Conservation (phyloP, 37 sponge, comb jelly and placozoan genomes). For the Axinella damicornis region DNA sequence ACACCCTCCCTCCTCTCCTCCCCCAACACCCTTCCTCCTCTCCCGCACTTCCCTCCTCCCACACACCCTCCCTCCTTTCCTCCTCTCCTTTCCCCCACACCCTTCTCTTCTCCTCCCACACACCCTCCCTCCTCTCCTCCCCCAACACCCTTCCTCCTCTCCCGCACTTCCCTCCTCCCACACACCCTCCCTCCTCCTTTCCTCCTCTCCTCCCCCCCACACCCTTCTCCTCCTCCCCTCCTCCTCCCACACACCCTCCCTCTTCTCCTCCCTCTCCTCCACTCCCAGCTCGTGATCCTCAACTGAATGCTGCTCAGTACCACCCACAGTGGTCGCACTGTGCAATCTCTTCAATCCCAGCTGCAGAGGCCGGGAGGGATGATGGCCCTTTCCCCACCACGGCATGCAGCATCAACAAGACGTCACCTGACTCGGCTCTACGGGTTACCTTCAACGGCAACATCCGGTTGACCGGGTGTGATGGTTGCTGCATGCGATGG, state of each 20-base stretch:
- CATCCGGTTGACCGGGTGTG: constrained; percentile 47
- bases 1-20: background rate
- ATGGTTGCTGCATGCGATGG: constrained; percentile 68
- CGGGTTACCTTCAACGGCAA: constrained; percentile 63
- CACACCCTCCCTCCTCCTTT: background rate
- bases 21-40: constrained; percentile 1
- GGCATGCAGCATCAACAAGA: constrained; percentile 53
- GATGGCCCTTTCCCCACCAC: constrained; percentile 10
- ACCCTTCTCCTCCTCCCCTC: background rate
- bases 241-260: constrained; percentile 29
- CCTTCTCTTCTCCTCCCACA: background rate
- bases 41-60: background rate
- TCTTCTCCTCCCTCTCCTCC: constrained; percentile 45
- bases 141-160: too few species aligned
- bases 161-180: too few species aligned
- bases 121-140: too few species aligned
- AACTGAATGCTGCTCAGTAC: background rate
- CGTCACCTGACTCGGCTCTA: constrained; percentile 21
- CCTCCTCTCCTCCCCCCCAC: background rate
- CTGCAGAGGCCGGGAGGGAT: background rate
- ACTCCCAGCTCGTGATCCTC: constrained; percentile 16
- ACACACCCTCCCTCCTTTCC: background rate
- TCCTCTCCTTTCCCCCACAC: background rate
- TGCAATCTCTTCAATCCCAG: background rate
- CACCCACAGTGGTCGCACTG: constrained; percentile 44